A percentile compares a stretch with the other conserved stretches of the same genome.
Conservation (phyloP, 2,888 invertebrate genomes). For the Protodeltote pygarga region DNA sequence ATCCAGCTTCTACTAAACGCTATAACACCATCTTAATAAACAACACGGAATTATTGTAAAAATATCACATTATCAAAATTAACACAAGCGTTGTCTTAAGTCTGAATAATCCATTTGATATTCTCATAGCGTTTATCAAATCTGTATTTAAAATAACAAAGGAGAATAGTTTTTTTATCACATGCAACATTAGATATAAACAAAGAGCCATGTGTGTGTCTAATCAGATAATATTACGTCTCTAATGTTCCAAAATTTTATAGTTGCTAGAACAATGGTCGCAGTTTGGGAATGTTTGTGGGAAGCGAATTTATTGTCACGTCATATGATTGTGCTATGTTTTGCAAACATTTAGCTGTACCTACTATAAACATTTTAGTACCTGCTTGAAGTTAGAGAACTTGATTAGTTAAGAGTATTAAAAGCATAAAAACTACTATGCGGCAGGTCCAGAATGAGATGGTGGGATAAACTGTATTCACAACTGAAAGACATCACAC, state of each 20-base stretch:
- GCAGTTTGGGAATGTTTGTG: constrained; percentile 51
- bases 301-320: constrained; percentile 55
- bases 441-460: too few relatives aligned
- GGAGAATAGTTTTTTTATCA: constrained; percentile 4
- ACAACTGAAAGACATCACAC: too few relatives aligned
- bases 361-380: constrained; percentile 44
- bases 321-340: constrained; percentile 44
- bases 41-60: too few relatives aligned
- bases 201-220: constrained; percentile 17
- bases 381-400: constrained; percentile 11
- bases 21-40: too few relatives aligned
- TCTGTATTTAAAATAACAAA: constrained; percentile 3
- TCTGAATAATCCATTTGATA: constrained; percentile 1
- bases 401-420: constrained; percentile 4
- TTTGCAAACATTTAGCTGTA: constrained; percentile 54
- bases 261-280: constrained; percentile 55
- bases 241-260: constrained; percentile 49
- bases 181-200: constrained; percentile 15
- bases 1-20: too few relatives aligned
- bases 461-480: too few relatives aligned
- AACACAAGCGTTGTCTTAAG: background rate
- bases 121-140: background rate
- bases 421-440: too few relatives aligned
- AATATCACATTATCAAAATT: too few relatives aligned
- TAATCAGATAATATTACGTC: constrained; percentile 29